Base-by-base conservation (phyloP, 1,140 invertebrate genomes). In the Dryas iulia region DNA sequence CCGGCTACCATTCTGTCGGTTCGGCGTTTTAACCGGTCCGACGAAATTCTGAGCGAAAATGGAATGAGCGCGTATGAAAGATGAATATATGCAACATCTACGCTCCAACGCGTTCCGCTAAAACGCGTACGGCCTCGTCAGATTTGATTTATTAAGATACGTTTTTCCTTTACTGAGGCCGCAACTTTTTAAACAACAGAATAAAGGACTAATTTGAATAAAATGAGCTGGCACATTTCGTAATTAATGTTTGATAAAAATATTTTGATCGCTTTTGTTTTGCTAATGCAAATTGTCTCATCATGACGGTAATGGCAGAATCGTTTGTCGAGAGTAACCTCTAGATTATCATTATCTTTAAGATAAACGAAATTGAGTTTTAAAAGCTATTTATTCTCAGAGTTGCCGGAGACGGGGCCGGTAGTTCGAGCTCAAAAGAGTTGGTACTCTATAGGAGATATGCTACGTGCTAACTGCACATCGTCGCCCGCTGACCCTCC, bases 371-470 rank as follows among this genome's bases (percentile, higher is more conserved):
- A 47, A 10, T 18, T 10, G 8, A 8, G 8, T 21, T 5, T 47
- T 21, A 21, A 47, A 47, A 47, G 7, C 39, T 8, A 39, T 68
- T 68, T 68, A 8, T 56, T 61, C 11, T 21, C 60, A 96, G 95
- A 94, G 80, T 87, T 95, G 66, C 95, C 95, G 2, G 92, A 94
- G 54, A 93, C 94, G 25, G 93, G 94, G 61, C 95, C 95, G 39
- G 90, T 92, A 71, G 93, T 97, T 64, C 92, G 86, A 56, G 91
- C 95, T n/a, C 95, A 96, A 81, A 96, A 96, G 79, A 92, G 91
- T 66, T 94, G 94, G 81, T 96, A 96, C 79, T 94, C 95, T 11
- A 93, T 95, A 14, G 96, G 95, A 5, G 96, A 97, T 78, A 94
- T 93, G 69, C 91, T 97, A 35, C 91, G 94, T 69, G 95, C 94